Evolutionary conservation across 1,140 invertebrate species (phyloP).

Genomic region (Pseudomyrmex flavicornis): DNA sequence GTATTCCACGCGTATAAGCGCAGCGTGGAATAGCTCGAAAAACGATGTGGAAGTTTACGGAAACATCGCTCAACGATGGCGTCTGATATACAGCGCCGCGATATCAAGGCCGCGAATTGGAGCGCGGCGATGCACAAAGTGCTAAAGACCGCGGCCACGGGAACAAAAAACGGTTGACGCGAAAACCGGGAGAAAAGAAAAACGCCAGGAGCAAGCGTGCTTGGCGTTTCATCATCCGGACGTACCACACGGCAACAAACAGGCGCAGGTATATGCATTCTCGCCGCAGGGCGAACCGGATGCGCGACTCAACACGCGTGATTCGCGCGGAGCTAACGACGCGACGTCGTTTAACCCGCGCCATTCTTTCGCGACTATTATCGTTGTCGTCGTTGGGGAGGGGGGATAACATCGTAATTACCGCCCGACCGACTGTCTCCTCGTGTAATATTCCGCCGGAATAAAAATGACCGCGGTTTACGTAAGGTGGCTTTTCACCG

Average conservation of each 20-base stretch:
- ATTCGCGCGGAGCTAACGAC: conserved; percentile 37
- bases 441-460: conserved; percentile 66
- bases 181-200: conserved; percentile 26
- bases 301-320: conserved; percentile 10
- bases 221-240: conserved; percentile 40
- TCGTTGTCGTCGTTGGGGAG: conserved; percentile 58
- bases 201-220: conserved; percentile 17
- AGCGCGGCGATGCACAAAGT: neutral
- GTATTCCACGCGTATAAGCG: neutral
- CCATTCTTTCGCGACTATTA: conserved; percentile 65
- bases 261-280: conserved; percentile 34
- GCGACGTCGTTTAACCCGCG: conserved; percentile 50
- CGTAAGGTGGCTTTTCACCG: conserved; percentile 62
- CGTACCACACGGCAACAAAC: neutral
- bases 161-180: conserved; percentile 31
- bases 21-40: neutral
- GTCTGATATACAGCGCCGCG: conserved; percentile 2
- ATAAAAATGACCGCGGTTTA: conserved; percentile 52
- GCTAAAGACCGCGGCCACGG: conserved; percentile 17
- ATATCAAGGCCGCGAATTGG: conserved; percentile 11
- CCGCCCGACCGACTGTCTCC: conserved; percentile 50
- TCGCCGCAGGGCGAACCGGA: conserved; percentile 30
- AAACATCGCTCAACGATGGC: conserved; percentile 11
- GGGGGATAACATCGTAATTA: conserved; percentile 47
- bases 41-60: conserved; percentile 22